Percentiles rank a stretch among this genome's conserved stretches.
Conservation (phyloP, 2,113 vertebrate species). For the Heteronetta atricapilla region DNA sequence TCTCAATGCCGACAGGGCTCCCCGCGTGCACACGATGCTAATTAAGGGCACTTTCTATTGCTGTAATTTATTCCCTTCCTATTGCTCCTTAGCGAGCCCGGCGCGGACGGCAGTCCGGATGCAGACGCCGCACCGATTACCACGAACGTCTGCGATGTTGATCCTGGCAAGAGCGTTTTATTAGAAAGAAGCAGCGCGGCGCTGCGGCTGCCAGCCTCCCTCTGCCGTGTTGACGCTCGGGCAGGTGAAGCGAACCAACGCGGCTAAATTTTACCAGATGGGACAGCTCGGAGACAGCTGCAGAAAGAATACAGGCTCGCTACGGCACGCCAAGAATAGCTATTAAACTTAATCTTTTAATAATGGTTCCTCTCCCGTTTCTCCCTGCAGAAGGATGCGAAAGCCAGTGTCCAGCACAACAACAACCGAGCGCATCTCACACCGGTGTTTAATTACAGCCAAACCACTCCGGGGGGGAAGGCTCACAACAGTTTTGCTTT, state of each 20-base stretch:
- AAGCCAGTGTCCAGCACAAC: neutral
- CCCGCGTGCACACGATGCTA: fast-evolving
- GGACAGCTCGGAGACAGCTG: conserved; percentile 53
- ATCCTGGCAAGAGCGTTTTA: neutral
- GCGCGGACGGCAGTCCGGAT: fast-evolving
- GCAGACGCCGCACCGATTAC: neutral
- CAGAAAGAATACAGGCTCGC: conserved; percentile 35
- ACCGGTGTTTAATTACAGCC: neutral
- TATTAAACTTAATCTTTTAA: conserved; percentile 60
- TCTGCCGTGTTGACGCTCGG: neutral
- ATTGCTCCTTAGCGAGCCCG: neutral
- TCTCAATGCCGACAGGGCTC: neutral
- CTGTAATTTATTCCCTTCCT: neutral
- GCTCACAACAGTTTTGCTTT: neutral
- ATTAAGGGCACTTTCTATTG: neutral
- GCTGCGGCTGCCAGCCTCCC: neutral
- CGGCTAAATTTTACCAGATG: conserved; percentile 40
- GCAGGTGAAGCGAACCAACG: conserved; percentile 55
- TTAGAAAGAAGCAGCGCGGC: neutral
- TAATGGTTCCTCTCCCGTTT: conserved; percentile 10
- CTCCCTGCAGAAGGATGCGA: conserved; percentile 33
- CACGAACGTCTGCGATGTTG: neutral
- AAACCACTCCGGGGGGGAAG: neutral
- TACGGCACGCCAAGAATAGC: conserved; percentile 13
- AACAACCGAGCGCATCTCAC: neutral